Evolutionary conservation across 1,140 invertebrate species (phyloP).

Genomic region (Ips typographus): DNA sequence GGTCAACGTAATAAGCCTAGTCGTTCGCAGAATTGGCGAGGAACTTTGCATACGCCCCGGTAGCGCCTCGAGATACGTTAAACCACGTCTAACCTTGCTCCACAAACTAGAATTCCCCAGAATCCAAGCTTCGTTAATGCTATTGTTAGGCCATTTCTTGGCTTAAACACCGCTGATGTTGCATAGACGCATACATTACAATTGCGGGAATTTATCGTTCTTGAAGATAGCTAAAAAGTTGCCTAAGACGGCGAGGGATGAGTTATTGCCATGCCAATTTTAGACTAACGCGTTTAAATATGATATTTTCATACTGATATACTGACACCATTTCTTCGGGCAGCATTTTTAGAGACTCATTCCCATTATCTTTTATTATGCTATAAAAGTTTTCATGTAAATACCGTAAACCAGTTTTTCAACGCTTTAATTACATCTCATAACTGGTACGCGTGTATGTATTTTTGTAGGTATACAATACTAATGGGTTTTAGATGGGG

Average conservation of each 20-base stretch:
- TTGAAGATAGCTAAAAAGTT: slow-evolving; percentile 20
- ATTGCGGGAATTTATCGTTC: slow-evolving; percentile 30
- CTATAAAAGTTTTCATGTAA: slow-evolving; percentile 13
- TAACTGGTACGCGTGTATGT: slow-evolving; percentile 19
- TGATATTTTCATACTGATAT: too few relatives aligned
- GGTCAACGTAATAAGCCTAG: background rate
- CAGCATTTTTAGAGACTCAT: background rate
- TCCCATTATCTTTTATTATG: slow-evolving; percentile 12
- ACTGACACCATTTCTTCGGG: background rate
- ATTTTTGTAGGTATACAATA: slow-evolving; percentile 21
- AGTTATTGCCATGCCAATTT: slow-evolving; percentile 14
- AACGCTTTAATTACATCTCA: slow-evolving; percentile 21
- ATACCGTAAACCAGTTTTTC: slow-evolving; percentile 10
- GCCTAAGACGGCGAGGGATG: slow-evolving; percentile 12
- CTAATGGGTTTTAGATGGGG: slow-evolving; percentile 30
- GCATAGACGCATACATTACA: slow-evolving; percentile 19
- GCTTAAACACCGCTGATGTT: slow-evolving; percentile 26
- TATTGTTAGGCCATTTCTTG: slow-evolving; percentile 29
- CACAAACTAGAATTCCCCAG: slow-evolving; percentile 30
- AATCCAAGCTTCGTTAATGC: slow-evolving; percentile 21
- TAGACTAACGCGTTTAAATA: background rate
- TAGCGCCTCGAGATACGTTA: slow-evolving; percentile 1
- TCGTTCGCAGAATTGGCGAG: background rate
- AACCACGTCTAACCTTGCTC: slow-evolving; percentile 24
- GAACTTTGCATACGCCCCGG: slow-evolving; percentile 9